Evolutionary conservation across 92 coral and sea anemone genomes (phyloP).

Genomic region (Paragorgia papillata): DNA sequence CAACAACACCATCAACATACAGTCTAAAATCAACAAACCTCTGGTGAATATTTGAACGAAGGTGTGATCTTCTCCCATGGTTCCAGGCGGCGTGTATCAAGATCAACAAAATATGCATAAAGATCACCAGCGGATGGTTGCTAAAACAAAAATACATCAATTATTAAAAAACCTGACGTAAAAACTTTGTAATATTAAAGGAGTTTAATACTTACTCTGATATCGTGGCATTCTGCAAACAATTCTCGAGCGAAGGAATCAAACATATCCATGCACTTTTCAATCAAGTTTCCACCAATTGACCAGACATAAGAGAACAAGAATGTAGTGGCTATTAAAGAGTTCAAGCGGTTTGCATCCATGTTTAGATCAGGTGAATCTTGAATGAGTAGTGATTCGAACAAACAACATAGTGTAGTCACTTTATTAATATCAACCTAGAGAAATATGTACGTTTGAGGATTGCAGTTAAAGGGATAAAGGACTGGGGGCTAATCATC

Average conservation of each 20-base stretch:
- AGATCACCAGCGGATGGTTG: slow-evolving; percentile 97
- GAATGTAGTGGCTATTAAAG: slow-evolving; percentile 88
- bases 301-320: slow-evolving; percentile 92
- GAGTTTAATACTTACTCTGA: slow-evolving; percentile 67
- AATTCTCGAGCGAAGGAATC: slow-evolving; percentile 86
- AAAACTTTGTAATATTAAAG: neutral
- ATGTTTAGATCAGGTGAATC: slow-evolving; percentile 86
- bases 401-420: slow-evolving; percentile 84
- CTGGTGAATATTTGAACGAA: slow-evolving; percentile 69
- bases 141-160: slow-evolving; percentile 38
- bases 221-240: slow-evolving; percentile 91
- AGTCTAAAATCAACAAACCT: slow-evolving; percentile 32
- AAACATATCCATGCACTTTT: slow-evolving; percentile 77
- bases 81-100: slow-evolving; percentile 96
- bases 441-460: neutral
- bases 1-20: too few relatives aligned
- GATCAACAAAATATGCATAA: slow-evolving; percentile 92
- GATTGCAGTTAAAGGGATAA: too few relatives aligned
- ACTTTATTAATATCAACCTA: slow-evolving; percentile 95
- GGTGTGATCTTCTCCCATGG: slow-evolving; percentile 99
- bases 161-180: neutral
- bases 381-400: slow-evolving; percentile 84
- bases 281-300: slow-evolving; percentile 91
- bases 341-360: slow-evolving; percentile 83
- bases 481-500: too few relatives aligned